Evolutionary conservation across 2,888 invertebrate species (phyloP).

Genomic region (Calephelis perditalis): DNA sequence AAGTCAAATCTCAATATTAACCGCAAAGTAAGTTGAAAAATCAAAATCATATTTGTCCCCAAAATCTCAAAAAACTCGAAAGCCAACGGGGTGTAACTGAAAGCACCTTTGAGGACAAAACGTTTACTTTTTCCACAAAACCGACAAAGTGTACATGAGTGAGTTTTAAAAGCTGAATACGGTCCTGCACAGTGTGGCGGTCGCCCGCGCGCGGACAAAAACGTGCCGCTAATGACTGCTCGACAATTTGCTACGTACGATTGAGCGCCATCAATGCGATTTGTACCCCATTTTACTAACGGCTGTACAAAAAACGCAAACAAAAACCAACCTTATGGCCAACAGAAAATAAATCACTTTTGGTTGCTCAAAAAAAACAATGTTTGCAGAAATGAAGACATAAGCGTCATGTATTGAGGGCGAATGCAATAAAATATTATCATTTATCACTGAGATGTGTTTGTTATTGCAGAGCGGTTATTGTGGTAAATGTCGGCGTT

Average conservation of each 20-base stretch:
- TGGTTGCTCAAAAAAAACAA: slow-evolving; percentile 22
- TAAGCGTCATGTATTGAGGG: slow-evolving; percentile 63
- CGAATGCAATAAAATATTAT: slow-evolving; percentile 69
- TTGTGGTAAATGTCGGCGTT: slow-evolving; percentile 71
- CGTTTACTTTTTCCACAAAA: slow-evolving; percentile 38
- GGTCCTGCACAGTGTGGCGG: slow-evolving; percentile 33
- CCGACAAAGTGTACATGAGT: slow-evolving; percentile 46
- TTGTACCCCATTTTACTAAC: slow-evolving; percentile 54
- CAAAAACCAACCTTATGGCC: slow-evolving; percentile 26
- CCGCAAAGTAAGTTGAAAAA: no score
- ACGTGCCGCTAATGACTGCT: slow-evolving; percentile 58
- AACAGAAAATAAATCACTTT: slow-evolving; percentile 20
- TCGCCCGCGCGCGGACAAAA: slow-evolving; percentile 42
- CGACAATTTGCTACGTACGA: slow-evolving; percentile 75
- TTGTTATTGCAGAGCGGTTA: slow-evolving; percentile 67
- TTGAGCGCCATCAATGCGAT: slow-evolving; percentile 70
- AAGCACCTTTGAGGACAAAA: slow-evolving; percentile 18
- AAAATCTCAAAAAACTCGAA: slow-evolving; percentile 12
- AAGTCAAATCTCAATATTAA: no score
- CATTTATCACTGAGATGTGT: slow-evolving; percentile 72
- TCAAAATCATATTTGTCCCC: no score
- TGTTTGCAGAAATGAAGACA: slow-evolving; percentile 62
- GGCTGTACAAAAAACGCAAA: slow-evolving; percentile 28
- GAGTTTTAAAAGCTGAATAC: slow-evolving; percentile 46
- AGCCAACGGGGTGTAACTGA: background rate